These are phyloP conservation scores for Amia ocellicauda DNA, from an alignment of 2,113 vertebrate species.

Conservation along the genomic window DNA sequence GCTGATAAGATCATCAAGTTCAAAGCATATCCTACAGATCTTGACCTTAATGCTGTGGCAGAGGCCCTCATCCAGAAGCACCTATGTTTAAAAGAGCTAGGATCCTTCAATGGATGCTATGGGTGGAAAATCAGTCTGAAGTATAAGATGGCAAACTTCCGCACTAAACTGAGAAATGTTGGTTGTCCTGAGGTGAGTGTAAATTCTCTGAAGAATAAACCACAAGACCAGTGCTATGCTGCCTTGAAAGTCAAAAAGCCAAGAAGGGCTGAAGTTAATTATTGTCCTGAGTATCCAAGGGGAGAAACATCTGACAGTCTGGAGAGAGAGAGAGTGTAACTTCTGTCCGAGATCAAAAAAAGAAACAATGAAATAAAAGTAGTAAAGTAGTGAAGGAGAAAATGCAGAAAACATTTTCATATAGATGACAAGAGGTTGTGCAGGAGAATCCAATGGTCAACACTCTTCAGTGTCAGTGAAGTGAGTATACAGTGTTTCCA, in stretches of 20 bases:
- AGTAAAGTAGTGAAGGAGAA: too few species aligned
- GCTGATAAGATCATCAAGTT: constrained; percentile 24
- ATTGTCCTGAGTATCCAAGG: too few species aligned
- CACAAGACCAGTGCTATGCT: neutral
- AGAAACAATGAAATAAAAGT: too few species aligned
- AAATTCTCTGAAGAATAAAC: constrained; percentile 16
- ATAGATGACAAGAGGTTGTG: too few species aligned
- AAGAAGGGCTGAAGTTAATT: constrained; percentile 5
- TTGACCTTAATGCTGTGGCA: constrained; percentile 23
- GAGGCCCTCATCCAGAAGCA: constrained; percentile 20
- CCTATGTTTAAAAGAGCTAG: constrained; percentile 29
- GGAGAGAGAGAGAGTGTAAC: too few species aligned
- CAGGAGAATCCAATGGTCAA: too few species aligned
- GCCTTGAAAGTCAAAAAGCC: constrained; percentile 13
- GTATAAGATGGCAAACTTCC: constrained; percentile 33
- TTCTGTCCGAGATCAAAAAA: too few species aligned
- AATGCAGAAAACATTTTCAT: too few species aligned
- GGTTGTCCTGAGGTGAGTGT: constrained; percentile 20
- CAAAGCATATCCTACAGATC: constrained; percentile 23
- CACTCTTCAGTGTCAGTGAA: too few species aligned
- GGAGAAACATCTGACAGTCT: too few species aligned
- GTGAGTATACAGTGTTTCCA: too few species aligned
- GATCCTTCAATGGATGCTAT: constrained; percentile 22
- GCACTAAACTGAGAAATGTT: constrained; percentile 28
- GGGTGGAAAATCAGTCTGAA: constrained; percentile 36